Percentiles rank a stretch among this genome's conserved stretches.
phyloP scores from a whole-genome alignment of 2,113 vertebrate species.

The Planiliza haematocheilus region DNA sequence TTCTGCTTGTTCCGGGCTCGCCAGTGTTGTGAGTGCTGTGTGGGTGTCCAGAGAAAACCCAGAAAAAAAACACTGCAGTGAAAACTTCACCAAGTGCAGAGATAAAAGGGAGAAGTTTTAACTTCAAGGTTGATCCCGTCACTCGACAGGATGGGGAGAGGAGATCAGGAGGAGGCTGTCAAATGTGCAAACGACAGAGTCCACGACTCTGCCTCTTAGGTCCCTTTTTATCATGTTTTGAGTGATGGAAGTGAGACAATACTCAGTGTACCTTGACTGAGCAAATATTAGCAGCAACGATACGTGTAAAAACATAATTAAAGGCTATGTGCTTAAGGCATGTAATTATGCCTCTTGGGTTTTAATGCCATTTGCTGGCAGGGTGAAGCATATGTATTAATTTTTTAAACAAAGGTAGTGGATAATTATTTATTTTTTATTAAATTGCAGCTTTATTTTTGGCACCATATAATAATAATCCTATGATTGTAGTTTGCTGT shows the following conservation, averaged over 20 bases:
- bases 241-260: not conserved
- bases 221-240: not conserved
- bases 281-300: not conserved
- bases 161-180: conserved; percentile 17
- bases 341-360: not conserved
- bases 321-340: not conserved
- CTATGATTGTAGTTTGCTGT: too few species aligned
- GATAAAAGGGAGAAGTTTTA: conserved; percentile 17
- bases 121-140: not conserved
- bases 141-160: not conserved
- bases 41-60: conserved; percentile 16
- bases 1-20: not conserved
- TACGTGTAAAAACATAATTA: not conserved
- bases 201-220: not conserved
- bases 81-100: conserved; percentile 9
- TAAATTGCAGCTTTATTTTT: too few species aligned
- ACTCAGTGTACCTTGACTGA: not conserved
- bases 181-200: not conserved
- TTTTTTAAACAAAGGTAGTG: too few species aligned
- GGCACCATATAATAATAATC: too few species aligned
- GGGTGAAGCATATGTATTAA: not conserved
- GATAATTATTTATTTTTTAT: too few species aligned
- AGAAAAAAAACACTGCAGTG: not conserved
- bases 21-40: not conserved
- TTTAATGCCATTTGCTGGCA: conserved; percentile 1